phyloP scores from a whole-genome alignment of 2,797 vertebrate species.

The Stomatorhinus walkeri region DNA sequence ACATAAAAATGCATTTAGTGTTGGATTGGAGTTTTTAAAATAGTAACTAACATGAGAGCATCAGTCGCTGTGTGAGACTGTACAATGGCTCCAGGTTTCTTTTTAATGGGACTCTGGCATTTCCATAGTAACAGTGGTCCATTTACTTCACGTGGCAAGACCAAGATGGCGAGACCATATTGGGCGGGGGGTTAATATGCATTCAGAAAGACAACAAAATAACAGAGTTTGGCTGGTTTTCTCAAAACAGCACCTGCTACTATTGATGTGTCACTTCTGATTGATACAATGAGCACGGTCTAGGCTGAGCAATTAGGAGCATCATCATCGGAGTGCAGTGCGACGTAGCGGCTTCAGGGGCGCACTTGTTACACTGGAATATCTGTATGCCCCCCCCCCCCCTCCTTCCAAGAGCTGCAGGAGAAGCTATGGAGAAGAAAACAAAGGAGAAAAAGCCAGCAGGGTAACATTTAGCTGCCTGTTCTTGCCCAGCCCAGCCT shows the following conservation, averaged over 20 bases:
- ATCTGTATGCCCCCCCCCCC: slow-evolving; percentile 36
- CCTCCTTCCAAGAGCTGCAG: neutral
- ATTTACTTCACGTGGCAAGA: slow-evolving; percentile 46
- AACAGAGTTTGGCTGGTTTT: slow-evolving; percentile 21
- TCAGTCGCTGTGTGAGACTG: neutral
- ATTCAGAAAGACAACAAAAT: slow-evolving; percentile 13
- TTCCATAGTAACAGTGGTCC: slow-evolving; percentile 62
- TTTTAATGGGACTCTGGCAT: slow-evolving; percentile 47
- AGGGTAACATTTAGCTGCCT: neutral
- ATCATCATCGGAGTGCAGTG: slow-evolving; percentile 18
- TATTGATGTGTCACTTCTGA: slow-evolving; percentile 35
- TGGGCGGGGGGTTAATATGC: slow-evolving; percentile 9
- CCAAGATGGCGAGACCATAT: slow-evolving; percentile 27
- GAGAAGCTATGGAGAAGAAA: neutral
- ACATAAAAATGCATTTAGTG: neutral
- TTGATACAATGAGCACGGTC: slow-evolving; percentile 35
- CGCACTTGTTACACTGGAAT: slow-evolving; percentile 32
- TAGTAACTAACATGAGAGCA: neutral
- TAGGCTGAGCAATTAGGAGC: slow-evolving; percentile 43
- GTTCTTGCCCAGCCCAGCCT: neutral
- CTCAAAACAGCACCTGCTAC: slow-evolving; percentile 25
- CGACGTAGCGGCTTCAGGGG: slow-evolving; percentile 27
- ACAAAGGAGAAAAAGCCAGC: neutral
- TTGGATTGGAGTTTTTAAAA: neutral
- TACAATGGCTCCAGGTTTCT: neutral